Conservation (phyloP, 1,140 invertebrate genomes). For the Sminthurides bifidus region DNA sequence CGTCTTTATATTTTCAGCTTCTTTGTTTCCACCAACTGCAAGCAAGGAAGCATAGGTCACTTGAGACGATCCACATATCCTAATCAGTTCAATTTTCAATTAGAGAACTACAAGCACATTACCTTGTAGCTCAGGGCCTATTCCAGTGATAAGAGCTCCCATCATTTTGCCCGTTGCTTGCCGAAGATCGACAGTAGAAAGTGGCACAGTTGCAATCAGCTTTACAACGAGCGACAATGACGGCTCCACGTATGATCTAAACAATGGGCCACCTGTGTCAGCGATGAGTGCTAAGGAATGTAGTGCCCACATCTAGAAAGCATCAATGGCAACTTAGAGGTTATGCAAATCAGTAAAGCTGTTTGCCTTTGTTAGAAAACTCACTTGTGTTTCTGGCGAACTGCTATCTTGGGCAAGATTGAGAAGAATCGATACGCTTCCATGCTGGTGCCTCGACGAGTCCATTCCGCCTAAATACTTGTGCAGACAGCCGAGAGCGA, state of each 20-base stretch:
- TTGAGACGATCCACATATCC: not conserved
- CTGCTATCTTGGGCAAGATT: slow-evolving; percentile 86
- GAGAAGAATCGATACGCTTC: slow-evolving; percentile 82
- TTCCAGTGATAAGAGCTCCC: slow-evolving; percentile 87
- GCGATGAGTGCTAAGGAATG: slow-evolving; percentile 90
- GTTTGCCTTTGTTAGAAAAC: slow-evolving; percentile 16
- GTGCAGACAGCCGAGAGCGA: slow-evolving; percentile 84
- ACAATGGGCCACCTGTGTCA: slow-evolving; percentile 97
- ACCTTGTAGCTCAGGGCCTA: slow-evolving; percentile 94
- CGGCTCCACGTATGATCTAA: slow-evolving; percentile 90
- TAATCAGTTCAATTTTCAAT: slow-evolving; percentile 14
- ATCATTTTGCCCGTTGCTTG: slow-evolving; percentile 88
- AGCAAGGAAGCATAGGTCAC: slow-evolving; percentile 24
- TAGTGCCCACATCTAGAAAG: slow-evolving; percentile 77
- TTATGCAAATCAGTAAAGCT: not conserved
- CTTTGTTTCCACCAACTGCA: slow-evolving; percentile 33
- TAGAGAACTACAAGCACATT: not conserved
- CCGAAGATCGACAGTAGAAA: slow-evolving; percentile 82
- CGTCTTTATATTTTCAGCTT: slow-evolving; percentile 26
- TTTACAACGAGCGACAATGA: slow-evolving; percentile 78
- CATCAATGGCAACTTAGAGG: not conserved
- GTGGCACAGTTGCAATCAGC: slow-evolving; percentile 74
- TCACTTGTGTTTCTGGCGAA: slow-evolving; percentile 76
- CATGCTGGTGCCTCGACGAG: slow-evolving; percentile 81
- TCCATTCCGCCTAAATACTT: slow-evolving; percentile 82